Base-by-base conservation (phyloP, 2,888 invertebrate species). In the Caradrina kadenii region DNA sequence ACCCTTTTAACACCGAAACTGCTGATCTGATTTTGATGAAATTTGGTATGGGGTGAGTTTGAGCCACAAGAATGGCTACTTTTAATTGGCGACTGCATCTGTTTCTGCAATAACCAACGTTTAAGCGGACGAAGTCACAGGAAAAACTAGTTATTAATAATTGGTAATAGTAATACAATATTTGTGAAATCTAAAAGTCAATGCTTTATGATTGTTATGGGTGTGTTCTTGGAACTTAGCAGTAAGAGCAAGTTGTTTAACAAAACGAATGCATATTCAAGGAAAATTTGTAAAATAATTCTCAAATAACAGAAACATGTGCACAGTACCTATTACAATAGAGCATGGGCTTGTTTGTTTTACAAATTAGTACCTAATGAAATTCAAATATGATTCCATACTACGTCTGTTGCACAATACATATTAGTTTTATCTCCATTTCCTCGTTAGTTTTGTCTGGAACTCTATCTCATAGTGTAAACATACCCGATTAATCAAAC, bases 201-300 rank as follows among this genome's bases (percentile, higher is more conserved):
- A 21, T 35, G 21, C 10, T 17, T 26, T 10, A 26, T 8, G 2
- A 5, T n/a, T 5, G 26, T 7, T 4, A 15, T 31, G 11, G 8
- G 3, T n/a, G 11, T 26, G 11, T 54, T 26, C 10, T 26, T 0
- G 6, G 31, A 55, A 35, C 5, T 13, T 19, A 21, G 15, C 11
- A 21, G 8, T n/a, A 22, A 22, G 7, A 10, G 17, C 3, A 35
- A 15, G 35, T 22, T 13, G 35, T 22, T 19, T 26, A 48, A 11
- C 19, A 39, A 56, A 19, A 26, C 19, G 11, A 31, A 67, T 31
- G n/a, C 45, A 17, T 45, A 17, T 17, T 45, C 4, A 13, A 70
- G 53, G 69, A 73, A 54, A 70, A 63, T 11, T 39, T 11, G 19
- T n/a, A 26, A 48, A 54, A 48, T 54, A 53, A 21, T 19, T 73